Percentiles rank a stretch among this genome's conserved stretches.
Conservation (phyloP, 2,113 vertebrate species). For the Daboia siamensis region DNA sequence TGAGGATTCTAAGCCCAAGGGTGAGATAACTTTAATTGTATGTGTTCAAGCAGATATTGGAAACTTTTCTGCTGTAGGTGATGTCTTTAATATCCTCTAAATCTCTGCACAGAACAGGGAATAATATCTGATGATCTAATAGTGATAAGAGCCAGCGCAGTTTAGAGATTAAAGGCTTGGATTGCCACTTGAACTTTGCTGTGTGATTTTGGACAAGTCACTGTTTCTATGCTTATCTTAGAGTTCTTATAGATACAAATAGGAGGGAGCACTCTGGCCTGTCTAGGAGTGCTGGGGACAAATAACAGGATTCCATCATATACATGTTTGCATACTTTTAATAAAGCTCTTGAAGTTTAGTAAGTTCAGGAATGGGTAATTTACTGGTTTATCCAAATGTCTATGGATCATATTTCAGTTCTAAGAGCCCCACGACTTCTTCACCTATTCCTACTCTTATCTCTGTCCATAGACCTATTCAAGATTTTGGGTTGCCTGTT, state of each 20-base stretch:
- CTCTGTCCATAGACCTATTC: not conserved
- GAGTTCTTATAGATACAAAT: not conserved
- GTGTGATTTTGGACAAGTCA: not conserved
- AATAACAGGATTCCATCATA: not conserved
- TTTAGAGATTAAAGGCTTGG: not conserved
- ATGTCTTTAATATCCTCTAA: not conserved
- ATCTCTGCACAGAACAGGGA: not conserved
- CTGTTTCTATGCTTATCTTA: not conserved
- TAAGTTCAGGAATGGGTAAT: not conserved
- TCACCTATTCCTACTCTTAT: not conserved
- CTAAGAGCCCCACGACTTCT: not conserved
- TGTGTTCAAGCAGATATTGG: not conserved
- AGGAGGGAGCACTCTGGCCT: not conserved
- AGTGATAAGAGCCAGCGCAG: not conserved
- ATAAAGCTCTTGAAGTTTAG: not conserved
- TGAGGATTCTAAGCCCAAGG: not conserved
- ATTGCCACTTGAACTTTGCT: not conserved
- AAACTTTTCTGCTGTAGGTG: not conserved
- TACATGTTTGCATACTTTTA: not conserved
- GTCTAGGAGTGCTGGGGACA: not conserved
- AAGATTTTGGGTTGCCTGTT: not conserved
- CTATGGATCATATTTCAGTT: not conserved
- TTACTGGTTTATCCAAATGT: not conserved
- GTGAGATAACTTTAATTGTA: not conserved
- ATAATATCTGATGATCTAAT: not conserved